Base-by-base conservation (phyloP, 2,797 vertebrate genomes). In the Ataeniobius toweri region DNA sequence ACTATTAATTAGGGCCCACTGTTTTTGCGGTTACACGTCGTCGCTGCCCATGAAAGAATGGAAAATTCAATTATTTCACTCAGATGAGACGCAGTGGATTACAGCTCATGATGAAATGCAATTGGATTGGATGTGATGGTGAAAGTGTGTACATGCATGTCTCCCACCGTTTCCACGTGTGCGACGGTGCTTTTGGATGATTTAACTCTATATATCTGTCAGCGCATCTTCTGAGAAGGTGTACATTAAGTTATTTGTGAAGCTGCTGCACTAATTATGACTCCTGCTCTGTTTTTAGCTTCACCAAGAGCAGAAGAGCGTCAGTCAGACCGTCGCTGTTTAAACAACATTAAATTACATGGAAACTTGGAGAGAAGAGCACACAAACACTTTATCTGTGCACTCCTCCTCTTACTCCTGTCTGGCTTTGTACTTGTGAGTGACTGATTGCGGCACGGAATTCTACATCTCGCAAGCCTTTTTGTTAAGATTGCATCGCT, bases 401-500 rank as follows among this genome's bases (percentile, higher is more conserved):
- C 69, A 6, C 84, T 70, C 71, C 56, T 55, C 79, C 84, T 28
- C 39, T 72, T 6, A 48, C 74, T 86, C 63, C 50, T 80, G 74
- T 76, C 48, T 71, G 80, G 26, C 39, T 80, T 89, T 80, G 41
- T 69, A 61, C 78, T 69, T 77, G 71, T 74, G 89, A 90, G 74
- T 90, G 91, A 94, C 87, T 86, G 90, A 94, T 95, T 94, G 91
- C 84, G 81, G 89, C 85, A 83, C 75, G 86, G 90, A 94, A 95
- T 94, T 94, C 86, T 87, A 92, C 87, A 79, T 87, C 46, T 73
- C 89, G 86, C 83, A 5, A 85, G 86, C 88, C 91, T 93, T 94
- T 94, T 95, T 94, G 93, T 94, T 89, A 83, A 83, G 84, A 91
- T 92, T 82, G 84, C 92, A 93, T 94, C 85, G 85, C 88, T 91